These are phyloP conservation scores for Bembecia ichneumoniformis DNA, from an alignment of 2,888 invertebrate species.

Conservation along the genomic window DNA sequence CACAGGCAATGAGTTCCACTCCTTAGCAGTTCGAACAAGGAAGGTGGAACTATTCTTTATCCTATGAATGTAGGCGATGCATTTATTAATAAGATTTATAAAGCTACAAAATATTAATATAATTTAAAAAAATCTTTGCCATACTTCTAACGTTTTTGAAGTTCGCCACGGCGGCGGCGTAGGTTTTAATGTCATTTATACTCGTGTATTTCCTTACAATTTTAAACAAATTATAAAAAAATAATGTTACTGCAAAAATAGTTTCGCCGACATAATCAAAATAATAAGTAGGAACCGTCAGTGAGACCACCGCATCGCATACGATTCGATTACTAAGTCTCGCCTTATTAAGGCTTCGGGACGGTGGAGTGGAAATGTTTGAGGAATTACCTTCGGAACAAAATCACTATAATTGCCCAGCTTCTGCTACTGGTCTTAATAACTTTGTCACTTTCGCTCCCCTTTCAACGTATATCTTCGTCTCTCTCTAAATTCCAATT, in stretches of 20 bases:
- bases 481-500: conserved; percentile 33
- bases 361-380: conserved; percentile 41
- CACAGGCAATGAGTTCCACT: no score
- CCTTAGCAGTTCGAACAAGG: no score
- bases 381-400: conserved; percentile 45
- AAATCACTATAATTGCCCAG: conserved; percentile 54
- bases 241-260: conserved; percentile 4
- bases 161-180: no score
- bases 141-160: no score
- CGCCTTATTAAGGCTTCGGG: conserved; percentile 47
- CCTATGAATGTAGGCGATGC: no score
- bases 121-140: no score
- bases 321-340: conserved; percentile 59
- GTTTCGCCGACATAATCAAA: conserved; percentile 41
- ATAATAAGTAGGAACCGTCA: conserved; percentile 39
- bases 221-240: no score
- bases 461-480: conserved; percentile 11
- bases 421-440: conserved; percentile 60
- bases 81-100: no score
- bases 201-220: no score
- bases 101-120: no score
- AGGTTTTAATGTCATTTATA: no score
- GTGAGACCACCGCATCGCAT: conserved; percentile 49
- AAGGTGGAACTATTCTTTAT: no score
- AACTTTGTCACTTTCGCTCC: conserved; percentile 39